Evolutionary conservation across 2,797 vertebrate species (phyloP), one percentile per base, ranked within the genome.

Genomic region (Loris lydekkerianus): DNA sequence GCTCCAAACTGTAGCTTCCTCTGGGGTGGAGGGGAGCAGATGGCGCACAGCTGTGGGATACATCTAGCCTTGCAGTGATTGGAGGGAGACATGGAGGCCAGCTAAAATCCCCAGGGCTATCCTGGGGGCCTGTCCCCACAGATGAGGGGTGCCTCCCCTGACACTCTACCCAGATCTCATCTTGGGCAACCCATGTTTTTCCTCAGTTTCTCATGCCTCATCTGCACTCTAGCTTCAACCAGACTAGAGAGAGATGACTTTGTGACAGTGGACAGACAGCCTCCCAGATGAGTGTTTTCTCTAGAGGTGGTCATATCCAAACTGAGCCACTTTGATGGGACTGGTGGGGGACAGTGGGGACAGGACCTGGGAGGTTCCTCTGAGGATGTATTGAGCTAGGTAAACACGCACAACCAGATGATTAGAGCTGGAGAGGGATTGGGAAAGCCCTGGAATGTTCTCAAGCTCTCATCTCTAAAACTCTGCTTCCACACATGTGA

Each of bases 11-110:
- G 60, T 34, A 93, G 93, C 70, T 94, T 93, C 58, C 76, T 73
- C 63, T 61, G 37, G 61, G 78, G 27, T 88, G 58, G 53, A 90
- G 86, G 70, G 89, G 61, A 60, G 91, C 97, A 98, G 95, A 96
- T 97, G 97, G 93, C 25, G 10, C 60, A 67, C 97, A 97, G 95
- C 97, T 96, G 97, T 91, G 89, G 15, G 93, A 34, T 5, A 69
- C 83, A 93, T 95, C 90, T 95, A 86, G 46, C 53, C 81, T 84
- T 46, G 29, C 13, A 60, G 40, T 88, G 83, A 93, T 87, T 65
- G 87, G 72, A 95, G 43, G 72, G 89, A 92, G 91, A 80, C 91
- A 37, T 29, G 75, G 43, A 72, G 93, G 63, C 87, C 91, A 82
- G 93, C 9, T 94, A 76, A 89, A 95, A 85, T 85, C 82, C 72